phyloP scores from a whole-genome alignment of 53 echinoderm and acorn worm genomes.

The Hippasteria phrygiana region DNA sequence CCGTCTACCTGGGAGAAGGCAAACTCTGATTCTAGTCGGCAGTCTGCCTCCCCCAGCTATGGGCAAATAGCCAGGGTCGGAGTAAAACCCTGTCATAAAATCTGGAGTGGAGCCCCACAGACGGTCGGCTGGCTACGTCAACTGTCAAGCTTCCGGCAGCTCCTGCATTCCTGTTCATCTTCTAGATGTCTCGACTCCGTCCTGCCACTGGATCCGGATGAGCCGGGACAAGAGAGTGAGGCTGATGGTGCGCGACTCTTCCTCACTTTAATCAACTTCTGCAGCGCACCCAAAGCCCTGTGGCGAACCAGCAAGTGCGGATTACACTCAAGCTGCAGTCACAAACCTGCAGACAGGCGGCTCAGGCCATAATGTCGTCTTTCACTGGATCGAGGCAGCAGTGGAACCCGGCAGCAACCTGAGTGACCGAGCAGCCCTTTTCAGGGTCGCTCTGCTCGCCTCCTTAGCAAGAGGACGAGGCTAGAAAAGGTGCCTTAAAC shows the following conservation, averaged over 20 bases:
- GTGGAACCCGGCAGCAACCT: conserved; percentile 17
- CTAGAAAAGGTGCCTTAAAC: conserved; percentile 16
- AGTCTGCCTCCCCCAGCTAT: no score
- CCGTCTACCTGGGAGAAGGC: no score
- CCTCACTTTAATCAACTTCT: conserved; percentile 31
- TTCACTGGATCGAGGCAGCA: not conserved
- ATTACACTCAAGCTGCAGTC: not conserved
- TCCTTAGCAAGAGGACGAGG: no score
- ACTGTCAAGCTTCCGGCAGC: conserved; percentile 32
- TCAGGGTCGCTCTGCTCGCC: no score
- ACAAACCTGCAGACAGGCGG: conserved; percentile 45
- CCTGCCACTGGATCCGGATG: no score
- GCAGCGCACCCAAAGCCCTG: conserved; percentile 16
- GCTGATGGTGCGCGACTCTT: conserved; percentile 10
- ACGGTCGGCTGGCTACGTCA: conserved; percentile 17
- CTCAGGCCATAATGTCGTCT: no score
- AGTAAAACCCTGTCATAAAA: not conserved
- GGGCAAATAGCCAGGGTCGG: conserved; percentile 17
- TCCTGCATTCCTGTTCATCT: conserved; percentile 22
- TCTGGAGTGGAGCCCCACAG: conserved; percentile 46
- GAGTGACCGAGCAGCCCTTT: no score
- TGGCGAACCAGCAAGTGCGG: conserved; percentile 34
- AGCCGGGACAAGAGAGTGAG: no score
- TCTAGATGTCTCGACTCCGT: no score
- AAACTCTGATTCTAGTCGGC: no score